phyloP scores from a whole-genome alignment of 2,797 vertebrate species.

The Nannoperca obscura region DNA sequence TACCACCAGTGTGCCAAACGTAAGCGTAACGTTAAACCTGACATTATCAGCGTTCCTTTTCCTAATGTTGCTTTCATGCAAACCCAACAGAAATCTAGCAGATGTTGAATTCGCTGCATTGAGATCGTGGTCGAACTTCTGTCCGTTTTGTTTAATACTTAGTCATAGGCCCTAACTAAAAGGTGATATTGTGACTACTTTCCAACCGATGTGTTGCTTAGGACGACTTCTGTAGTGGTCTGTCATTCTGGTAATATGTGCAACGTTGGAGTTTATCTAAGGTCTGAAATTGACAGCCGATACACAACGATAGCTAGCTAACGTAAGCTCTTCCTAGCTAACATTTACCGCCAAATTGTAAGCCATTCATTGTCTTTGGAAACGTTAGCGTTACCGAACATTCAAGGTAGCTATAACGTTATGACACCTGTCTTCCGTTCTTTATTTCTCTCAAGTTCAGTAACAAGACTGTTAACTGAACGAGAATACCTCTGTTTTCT shows the following conservation, averaged over 20 bases:
- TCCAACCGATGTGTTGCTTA: not conserved
- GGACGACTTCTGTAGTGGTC: not conserved
- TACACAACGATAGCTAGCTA: constrained; percentile 34
- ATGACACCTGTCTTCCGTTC: fast-evolving
- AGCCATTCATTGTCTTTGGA: constrained; percentile 40
- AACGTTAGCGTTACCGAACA: not conserved
- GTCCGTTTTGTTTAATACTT: not conserved
- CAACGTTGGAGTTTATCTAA: not conserved
- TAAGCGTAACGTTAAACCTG: not conserved
- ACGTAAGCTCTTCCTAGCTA: constrained; percentile 40
- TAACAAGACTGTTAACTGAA: not conserved
- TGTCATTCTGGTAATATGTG: not conserved
- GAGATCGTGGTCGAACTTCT: not conserved
- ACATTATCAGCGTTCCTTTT: not conserved
- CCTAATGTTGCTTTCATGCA: not conserved
- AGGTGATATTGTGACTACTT: not conserved
- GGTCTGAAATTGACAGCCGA: not conserved
- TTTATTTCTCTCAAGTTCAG: fast-evolving
- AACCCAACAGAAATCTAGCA: not conserved
- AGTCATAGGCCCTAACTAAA: too few species aligned
- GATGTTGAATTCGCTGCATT: not conserved
- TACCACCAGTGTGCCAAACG: not conserved
- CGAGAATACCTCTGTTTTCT: not conserved
- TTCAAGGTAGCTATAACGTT: not conserved
- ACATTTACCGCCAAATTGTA: constrained; percentile 73